These are phyloP conservation scores for Pagrus major DNA, from an alignment of 2,113 vertebrate genomes.

Conservation along the genomic window DNA sequence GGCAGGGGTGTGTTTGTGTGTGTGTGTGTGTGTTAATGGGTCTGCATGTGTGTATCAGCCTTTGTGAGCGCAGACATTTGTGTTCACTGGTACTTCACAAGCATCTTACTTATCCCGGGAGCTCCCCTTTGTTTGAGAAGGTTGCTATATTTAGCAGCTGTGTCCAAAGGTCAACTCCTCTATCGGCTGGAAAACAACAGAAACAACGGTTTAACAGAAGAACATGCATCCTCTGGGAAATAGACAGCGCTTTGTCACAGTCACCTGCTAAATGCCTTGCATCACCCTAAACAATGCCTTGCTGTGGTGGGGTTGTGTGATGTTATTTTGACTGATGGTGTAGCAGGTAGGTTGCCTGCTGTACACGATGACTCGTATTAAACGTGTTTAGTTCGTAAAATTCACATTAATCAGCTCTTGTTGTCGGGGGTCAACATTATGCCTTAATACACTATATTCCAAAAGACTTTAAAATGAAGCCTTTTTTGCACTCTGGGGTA, in stretches of 20 bases:
- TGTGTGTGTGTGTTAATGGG: constrained; percentile 6
- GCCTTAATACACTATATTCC: background rate
- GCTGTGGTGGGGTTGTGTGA: background rate
- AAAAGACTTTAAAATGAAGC: background rate
- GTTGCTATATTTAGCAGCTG: constrained; percentile 75
- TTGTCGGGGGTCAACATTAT: background rate
- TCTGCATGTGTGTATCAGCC: constrained; percentile 16
- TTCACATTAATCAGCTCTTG: background rate
- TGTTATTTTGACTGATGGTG: constrained; percentile 21
- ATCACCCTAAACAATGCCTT: constrained; percentile 31
- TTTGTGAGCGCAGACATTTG: constrained; percentile 3
- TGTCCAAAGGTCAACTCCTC: constrained; percentile 80
- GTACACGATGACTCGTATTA: background rate
- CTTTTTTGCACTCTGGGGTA: background rate
- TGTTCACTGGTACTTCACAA: constrained; percentile 36
- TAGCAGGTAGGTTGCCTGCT: background rate
- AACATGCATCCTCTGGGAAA: constrained; percentile 52
- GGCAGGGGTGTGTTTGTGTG: constrained; percentile 8
- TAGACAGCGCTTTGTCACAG: constrained; percentile 41
- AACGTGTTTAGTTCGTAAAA: background rate
- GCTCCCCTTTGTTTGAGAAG: constrained; percentile 62
- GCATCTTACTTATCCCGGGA: constrained; percentile 53
- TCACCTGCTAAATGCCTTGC: constrained; percentile 50
- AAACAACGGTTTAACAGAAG: constrained; percentile 56
- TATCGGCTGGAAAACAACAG: constrained; percentile 58